These are phyloP conservation scores for Diadegma fenestrale DNA, from an alignment of 2,888 invertebrate genomes.

Conservation along the genomic window DNA sequence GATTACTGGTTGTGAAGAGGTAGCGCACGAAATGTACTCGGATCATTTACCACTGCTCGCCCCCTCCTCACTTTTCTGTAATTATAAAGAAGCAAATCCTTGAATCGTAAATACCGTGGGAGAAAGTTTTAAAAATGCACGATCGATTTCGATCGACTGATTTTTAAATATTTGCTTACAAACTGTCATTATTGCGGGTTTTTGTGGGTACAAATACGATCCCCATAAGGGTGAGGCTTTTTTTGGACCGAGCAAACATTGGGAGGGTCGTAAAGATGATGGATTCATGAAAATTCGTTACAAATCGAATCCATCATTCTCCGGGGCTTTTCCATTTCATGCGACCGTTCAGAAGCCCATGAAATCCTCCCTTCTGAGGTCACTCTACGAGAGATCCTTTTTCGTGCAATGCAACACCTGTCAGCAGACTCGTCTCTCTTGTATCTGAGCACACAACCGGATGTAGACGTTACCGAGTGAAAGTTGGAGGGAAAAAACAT, in stretches of 20 bases:
- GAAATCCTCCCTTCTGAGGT: conserved; percentile 34
- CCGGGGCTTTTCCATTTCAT: background rate
- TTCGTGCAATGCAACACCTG: conserved; percentile 18
- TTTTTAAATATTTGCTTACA: background rate
- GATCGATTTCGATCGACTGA: background rate
- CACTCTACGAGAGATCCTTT: conserved; percentile 24
- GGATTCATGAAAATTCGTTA: conserved; percentile 12
- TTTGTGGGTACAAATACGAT: background rate
- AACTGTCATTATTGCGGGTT: background rate
- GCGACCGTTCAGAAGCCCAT: background rate
- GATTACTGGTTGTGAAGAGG: conserved; percentile 72
- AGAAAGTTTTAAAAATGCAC: conserved; percentile 45
- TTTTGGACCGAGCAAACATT: conserved; percentile 10
- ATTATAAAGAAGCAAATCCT: conserved; percentile 38
- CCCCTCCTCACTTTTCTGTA: conserved; percentile 2
- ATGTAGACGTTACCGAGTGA: conserved; percentile 59
- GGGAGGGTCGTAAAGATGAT: background rate
- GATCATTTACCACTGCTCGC: conserved; percentile 61
- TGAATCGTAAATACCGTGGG: conserved; percentile 47
- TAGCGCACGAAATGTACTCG: conserved; percentile 70
- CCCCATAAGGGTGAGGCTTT: background rate
- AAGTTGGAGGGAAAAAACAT: conserved; percentile 45
- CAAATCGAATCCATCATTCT: conserved; percentile 3
- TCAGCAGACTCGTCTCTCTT: conserved; percentile 48
- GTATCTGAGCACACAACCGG: conserved; percentile 61